A percentile compares a stretch with the other conserved stretches of the same genome.
phyloP scores from a whole-genome alignment of 2,113 vertebrate genomes.

The Gallinago undulata region DNA sequence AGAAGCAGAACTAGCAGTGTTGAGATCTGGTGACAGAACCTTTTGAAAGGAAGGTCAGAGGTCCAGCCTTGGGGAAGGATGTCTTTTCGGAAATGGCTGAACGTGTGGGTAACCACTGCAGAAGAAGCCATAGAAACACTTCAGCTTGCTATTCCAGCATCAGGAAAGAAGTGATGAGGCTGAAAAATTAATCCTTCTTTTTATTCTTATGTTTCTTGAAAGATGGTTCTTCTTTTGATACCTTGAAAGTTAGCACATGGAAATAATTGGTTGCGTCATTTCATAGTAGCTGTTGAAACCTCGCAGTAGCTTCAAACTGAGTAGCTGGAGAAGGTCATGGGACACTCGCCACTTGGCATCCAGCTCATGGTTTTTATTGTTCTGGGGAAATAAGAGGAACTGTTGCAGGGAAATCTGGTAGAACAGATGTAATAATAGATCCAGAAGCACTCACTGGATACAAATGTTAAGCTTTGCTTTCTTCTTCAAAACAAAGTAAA shows the following conservation, averaged over 20 bases:
- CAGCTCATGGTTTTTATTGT: conserved; percentile 22
- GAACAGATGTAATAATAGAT: neutral
- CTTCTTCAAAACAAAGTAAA: neutral
- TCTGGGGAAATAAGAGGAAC: neutral
- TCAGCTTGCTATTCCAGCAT: neutral
- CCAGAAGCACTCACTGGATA: neutral
- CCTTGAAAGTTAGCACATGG: conserved; percentile 21
- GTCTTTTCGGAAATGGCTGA: neutral
- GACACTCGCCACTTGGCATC: conserved; percentile 26
- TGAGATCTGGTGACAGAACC: neutral
- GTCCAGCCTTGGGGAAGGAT: neutral
- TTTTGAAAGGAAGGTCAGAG: neutral
- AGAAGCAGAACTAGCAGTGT: neutral
- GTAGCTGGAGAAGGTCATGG: conserved; percentile 28
- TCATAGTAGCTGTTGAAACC: neutral
- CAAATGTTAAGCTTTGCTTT: neutral
- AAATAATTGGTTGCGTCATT: neutral
- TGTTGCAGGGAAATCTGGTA: neutral
- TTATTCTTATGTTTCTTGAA: neutral
- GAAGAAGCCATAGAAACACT: neutral
- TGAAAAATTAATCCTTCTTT: neutral
- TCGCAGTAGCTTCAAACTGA: conserved; percentile 3
- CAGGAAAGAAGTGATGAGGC: neutral
- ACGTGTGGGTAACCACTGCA: neutral
- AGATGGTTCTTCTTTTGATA: neutral